Evolutionary conservation across 2,888 invertebrate species (phyloP), one percentile per base, ranked within the genome.

Genomic region (Molanna angustata): DNA sequence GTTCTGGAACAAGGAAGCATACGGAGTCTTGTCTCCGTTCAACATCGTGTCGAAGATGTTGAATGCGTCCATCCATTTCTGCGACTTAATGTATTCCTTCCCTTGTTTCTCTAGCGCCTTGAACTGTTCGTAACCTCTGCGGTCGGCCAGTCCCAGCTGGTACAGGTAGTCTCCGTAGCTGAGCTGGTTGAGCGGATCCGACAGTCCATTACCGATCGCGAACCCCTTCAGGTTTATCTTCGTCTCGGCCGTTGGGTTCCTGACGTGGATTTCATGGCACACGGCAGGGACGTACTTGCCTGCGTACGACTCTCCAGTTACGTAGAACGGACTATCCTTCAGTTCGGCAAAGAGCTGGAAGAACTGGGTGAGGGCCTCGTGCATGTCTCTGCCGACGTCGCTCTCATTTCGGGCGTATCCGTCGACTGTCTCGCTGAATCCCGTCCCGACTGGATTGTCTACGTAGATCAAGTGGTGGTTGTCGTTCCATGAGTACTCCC

Each of bases 371-470:
- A 94, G 64, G 0, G 87, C 88, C 47, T 80, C 78, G 64, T 91
- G 88, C 4, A 95, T 69, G 67, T 95, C 86, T 44, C 81, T 78
- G 0, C 88, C 94, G 1, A 95, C 89, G 65, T 87, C 84, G 0
- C 80, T 82, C 69, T 94, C 86, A 67, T 90, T 86, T 3, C 73
- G 81, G 7, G 88, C 88, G 69, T 88, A 94, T 0, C 94, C 94
- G 49, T 70, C 79, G 16, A 85, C 83, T 2, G 94, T 93, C 64
- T 93, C 94, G 70, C 94, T 94, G 66, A 87, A 96, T 0, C 95
- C 95, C 2, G 93, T 88, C 1, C 94, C 93, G 1, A 91, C 95
- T 0, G 95, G 95, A 69, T 93, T 95, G 68, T 96, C 95, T 50
- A 96, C 88, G 67, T 90, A 96, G 49, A 96, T 80, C 35, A 95